Evolutionary conservation across 2,113 vertebrate genomes (phyloP), one percentile per base, ranked within the genome.

Genomic region (Junco hyemalis): DNA sequence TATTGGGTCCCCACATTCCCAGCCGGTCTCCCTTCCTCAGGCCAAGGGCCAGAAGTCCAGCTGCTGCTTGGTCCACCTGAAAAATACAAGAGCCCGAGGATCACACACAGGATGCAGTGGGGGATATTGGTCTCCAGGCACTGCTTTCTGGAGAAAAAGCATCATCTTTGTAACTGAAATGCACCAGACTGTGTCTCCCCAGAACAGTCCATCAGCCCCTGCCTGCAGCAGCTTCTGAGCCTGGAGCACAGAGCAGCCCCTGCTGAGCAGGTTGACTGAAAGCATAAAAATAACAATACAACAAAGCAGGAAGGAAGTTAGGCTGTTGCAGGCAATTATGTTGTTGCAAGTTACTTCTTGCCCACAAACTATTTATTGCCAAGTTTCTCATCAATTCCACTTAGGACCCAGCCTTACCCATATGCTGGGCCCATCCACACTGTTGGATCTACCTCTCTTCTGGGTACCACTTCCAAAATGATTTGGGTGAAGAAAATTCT

Each of bases 1-100:
- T 98, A 91, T 99, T 99, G 53, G 99, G 99, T 10, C 98, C 98
- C 99, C 99, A 99, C 96, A 99, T 98, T 33, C 98, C 99, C 4
- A 99, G 97, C 0, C 99, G 95, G 92, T 99, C 99, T 18, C 99
- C 99, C 54, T 96, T 99, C 86, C 96, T 92, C 88, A 99, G 96
- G 6, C 99, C 99, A 3, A 99, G 79, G 4, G 98, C 99, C 95
- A 99, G 95, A 42, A 99, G 98, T 17, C 99, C 99, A 21, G 99
- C 97, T 36, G 99, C 98, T 42, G 98, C 97, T 77, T 96, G 97
- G 72, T 99, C 99, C 82, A 99, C 99, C 99, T 99, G 96, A 15
- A 90, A 81, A 77, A 90, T 12, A 96, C 3, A 68, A 85, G 38
- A 68, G 48, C 70, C 59, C 40, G 33, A 69, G 66, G 50, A 61